Evolutionary conservation across 1,140 invertebrate species (phyloP).

Genomic region (Melitaea cinxia): DNA sequence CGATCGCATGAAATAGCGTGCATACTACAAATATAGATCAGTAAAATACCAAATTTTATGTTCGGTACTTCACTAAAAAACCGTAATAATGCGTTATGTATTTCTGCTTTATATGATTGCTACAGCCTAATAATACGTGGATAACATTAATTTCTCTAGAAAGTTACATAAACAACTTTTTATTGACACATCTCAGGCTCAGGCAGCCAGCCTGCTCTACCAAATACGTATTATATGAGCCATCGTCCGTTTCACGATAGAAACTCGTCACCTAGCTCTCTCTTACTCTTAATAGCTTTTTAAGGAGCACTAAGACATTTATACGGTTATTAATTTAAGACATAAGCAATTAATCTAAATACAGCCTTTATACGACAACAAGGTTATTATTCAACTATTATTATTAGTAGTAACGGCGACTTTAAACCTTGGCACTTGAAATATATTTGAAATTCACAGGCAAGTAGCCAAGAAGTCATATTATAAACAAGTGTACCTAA

Average conservation of each 20-base stretch:
- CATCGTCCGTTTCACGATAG: slow-evolving; percentile 57
- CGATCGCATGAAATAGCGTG: too few species aligned
- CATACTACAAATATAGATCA: too few species aligned
- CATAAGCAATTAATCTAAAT: background rate
- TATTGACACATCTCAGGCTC: slow-evolving; percentile 50
- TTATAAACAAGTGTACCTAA: background rate
- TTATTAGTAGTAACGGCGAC: slow-evolving; percentile 39
- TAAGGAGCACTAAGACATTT: background rate
- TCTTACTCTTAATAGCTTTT: slow-evolving; percentile 41
- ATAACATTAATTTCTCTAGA: slow-evolving; percentile 55
- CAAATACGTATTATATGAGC: slow-evolving; percentile 53
- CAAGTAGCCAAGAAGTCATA: slow-evolving; percentile 39
- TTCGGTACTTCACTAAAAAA: too few species aligned
- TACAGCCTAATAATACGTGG: too few species aligned
- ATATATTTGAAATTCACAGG: slow-evolving; percentile 32
- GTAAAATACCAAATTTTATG: background rate
- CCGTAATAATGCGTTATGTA: too few species aligned
- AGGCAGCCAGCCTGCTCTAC: slow-evolving; percentile 50
- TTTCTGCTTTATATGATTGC: too few species aligned
- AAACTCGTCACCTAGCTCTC: slow-evolving; percentile 57
- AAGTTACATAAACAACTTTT: slow-evolving; percentile 62
- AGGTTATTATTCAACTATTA: slow-evolving; percentile 15
- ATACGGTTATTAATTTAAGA: background rate
- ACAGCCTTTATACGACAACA: slow-evolving; percentile 2
- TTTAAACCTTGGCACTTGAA: slow-evolving; percentile 46